Evolutionary conservation across 2,888 invertebrate species (phyloP), one percentile per base, ranked within the genome.

Genomic region (Caenorhabditis afra): DNA sequence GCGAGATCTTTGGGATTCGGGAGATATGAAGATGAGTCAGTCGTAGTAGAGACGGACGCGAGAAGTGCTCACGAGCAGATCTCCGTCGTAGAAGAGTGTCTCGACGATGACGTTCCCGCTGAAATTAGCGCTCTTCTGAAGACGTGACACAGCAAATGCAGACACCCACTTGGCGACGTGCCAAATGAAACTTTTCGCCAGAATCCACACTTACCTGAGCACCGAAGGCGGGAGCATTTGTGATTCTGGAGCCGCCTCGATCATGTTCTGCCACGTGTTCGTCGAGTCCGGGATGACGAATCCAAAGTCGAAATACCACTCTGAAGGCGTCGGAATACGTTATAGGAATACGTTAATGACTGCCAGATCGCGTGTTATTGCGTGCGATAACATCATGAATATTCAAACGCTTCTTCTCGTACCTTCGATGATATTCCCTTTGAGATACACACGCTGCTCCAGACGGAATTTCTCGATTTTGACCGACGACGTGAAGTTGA

Each of bases 191-290:
- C 7, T 41, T 41, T 41, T 23, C 12, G 35, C 35, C 14, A 35
- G 22, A 44, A 37, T 55, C 18, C 18, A 22, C 39, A 16, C 14
- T 35, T 59, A 96, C 96, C 96, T 98, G 85, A 99, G 93, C 80
- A 98, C 94, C 91, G 95, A 95, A 5, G 98, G 97, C n/a, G 99
- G 98, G 96, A 99, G 97, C 98, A 99, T 99, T 92, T 99, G 97
- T 66, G 96, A 96, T 91, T 99, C 98, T 0, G 99, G 98, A 0
- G 99, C 98, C 12, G 99, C 98, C 92, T 98, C 97, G 88, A 99
- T 97, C 71, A 96, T 93, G 66, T 96, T 97, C 91, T 99, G 98
- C 99, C 99, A 99, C 12, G 98, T 98, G 91, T 99, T 99, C 50
- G 97, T 98, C 10, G 98, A 98, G 88, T 96, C 96, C 0, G 97